These are phyloP conservation scores for Kryptopterus vitreolus DNA, from an alignment of 2,797 vertebrate genomes.

Conservation along the genomic window DNA sequence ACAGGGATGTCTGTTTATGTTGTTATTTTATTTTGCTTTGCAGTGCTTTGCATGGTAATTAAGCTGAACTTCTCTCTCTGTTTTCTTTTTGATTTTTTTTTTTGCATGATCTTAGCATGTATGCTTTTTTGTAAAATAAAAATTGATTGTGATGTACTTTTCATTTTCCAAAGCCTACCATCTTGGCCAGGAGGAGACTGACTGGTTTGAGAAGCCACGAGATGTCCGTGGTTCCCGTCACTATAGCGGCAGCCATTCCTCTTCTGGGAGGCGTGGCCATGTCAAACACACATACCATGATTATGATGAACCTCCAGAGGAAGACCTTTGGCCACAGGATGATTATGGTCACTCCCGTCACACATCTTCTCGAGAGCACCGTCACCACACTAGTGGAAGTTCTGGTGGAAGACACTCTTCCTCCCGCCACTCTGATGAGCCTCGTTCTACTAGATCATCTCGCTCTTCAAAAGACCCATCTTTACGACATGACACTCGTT, in stretches of 20 bases:
- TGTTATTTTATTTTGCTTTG: slow-evolving; percentile 14
- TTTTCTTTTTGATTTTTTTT: slow-evolving; percentile 62
- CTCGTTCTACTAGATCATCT: slow-evolving; percentile 79
- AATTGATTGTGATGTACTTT: slow-evolving; percentile 96
- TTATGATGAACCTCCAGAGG: slow-evolving; percentile 92
- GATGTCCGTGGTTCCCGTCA: slow-evolving; percentile 89
- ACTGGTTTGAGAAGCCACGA: slow-evolving; percentile 99
- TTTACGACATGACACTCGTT: slow-evolving; percentile 83
- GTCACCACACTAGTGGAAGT: slow-evolving; percentile 83
- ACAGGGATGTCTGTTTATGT: not conserved
- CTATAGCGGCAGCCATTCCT: slow-evolving; percentile 83
- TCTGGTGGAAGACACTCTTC: slow-evolving; percentile 83
- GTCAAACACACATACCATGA: slow-evolving; percentile 94
- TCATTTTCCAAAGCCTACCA: slow-evolving; percentile 99
- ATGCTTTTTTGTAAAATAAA: slow-evolving; percentile 71
- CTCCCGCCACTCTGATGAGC: slow-evolving; percentile 86
- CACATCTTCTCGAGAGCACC: slow-evolving; percentile 84
- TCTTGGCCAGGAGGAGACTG: slow-evolving; percentile 99
- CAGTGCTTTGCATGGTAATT: slow-evolving; percentile 38
- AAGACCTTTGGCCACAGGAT: slow-evolving; percentile 90
- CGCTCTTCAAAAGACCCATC: slow-evolving; percentile 87
- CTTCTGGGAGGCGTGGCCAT: slow-evolving; percentile 87
- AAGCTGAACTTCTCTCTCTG: slow-evolving; percentile 62
- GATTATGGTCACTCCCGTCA: slow-evolving; percentile 82
- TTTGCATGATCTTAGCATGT: slow-evolving; percentile 86